phyloP scores from a whole-genome alignment of 64 coral and sea anemone genomes.

The Montipora sp. region DNA sequence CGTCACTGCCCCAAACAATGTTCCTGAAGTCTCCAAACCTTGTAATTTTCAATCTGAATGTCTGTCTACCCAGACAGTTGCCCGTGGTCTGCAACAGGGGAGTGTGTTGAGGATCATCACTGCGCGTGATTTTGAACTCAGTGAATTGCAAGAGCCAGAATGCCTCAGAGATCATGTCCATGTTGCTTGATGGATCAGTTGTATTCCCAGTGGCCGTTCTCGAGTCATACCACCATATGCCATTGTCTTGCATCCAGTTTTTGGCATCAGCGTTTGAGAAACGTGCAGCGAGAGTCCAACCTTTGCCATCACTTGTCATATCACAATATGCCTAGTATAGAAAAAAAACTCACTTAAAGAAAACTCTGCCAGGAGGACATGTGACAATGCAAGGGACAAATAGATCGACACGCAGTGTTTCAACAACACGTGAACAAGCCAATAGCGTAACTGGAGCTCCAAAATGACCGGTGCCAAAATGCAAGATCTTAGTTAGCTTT shows the following conservation, averaged over 20 bases:
- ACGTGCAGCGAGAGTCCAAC: slow-evolving; percentile 48
- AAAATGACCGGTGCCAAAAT: too few relatives aligned
- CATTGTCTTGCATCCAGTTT: slow-evolving; percentile 53
- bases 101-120: slow-evolving; percentile 38
- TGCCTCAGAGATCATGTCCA: slow-evolving; percentile 17
- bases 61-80: slow-evolving; percentile 30
- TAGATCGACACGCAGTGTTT: too few relatives aligned
- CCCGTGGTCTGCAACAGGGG: slow-evolving; percentile 5
- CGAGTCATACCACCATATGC: slow-evolving; percentile 47
- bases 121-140: slow-evolving; percentile 55
- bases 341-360: neutral
- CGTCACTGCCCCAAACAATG: slow-evolving; percentile 35
- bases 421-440: too few relatives aligned
- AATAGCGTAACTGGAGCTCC: too few relatives aligned
- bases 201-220: neutral
- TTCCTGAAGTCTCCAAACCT: slow-evolving; percentile 24
- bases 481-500: too few relatives aligned
- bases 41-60: slow-evolving; percentile 38
- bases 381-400: too few relatives aligned
- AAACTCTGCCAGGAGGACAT: neutral
- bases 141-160: slow-evolving; percentile 31
- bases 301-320: neutral
- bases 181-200: slow-evolving; percentile 26
- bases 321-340: slow-evolving; percentile 1
- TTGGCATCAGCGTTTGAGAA: slow-evolving; percentile 64